Conservation (phyloP, 2,888 invertebrate species). For the Catocala sponsa region DNA sequence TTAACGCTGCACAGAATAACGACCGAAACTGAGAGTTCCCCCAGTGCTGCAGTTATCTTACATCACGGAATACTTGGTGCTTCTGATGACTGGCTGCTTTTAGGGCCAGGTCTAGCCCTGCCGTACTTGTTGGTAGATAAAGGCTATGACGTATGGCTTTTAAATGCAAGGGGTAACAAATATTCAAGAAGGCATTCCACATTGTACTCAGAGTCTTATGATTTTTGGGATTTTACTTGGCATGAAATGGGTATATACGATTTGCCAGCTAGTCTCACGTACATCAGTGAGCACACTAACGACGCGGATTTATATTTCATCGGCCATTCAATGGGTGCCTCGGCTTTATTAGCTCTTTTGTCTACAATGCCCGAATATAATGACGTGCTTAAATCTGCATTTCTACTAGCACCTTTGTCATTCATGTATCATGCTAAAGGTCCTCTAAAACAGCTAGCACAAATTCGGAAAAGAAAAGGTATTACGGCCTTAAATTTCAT, state of each 20-base stretch:
- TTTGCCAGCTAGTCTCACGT: conserved; percentile 60
- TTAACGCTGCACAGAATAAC: conserved; percentile 60
- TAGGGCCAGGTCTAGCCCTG: conserved; percentile 57
- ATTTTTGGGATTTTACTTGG: conserved; percentile 69
- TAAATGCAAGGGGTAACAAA: conserved; percentile 72
- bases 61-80: conserved; percentile 66
- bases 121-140: conserved; percentile 80
- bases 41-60: conserved; percentile 50
- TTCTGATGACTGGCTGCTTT: conserved; percentile 66
- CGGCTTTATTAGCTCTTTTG: conserved; percentile 62
- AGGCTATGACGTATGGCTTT: conserved; percentile 87
- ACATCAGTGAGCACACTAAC: conserved; percentile 49
- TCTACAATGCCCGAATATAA: conserved; percentile 60
- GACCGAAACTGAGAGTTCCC: conserved; percentile 5
- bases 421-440: conserved; percentile 64
- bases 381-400: conserved; percentile 53
- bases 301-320: conserved; percentile 56
- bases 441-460: conserved; percentile 56
- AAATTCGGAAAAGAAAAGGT: conserved; percentile 45
- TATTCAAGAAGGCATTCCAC: conserved; percentile 58
- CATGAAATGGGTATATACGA: conserved; percentile 70
- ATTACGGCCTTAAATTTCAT: conserved; percentile 42
- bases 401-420: conserved; percentile 63
- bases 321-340: conserved; percentile 66
- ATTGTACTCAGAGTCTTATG: conserved; percentile 30